Evolutionary conservation across 2,888 invertebrate genomes (phyloP).

Genomic region (Bombyx huttoni): DNA sequence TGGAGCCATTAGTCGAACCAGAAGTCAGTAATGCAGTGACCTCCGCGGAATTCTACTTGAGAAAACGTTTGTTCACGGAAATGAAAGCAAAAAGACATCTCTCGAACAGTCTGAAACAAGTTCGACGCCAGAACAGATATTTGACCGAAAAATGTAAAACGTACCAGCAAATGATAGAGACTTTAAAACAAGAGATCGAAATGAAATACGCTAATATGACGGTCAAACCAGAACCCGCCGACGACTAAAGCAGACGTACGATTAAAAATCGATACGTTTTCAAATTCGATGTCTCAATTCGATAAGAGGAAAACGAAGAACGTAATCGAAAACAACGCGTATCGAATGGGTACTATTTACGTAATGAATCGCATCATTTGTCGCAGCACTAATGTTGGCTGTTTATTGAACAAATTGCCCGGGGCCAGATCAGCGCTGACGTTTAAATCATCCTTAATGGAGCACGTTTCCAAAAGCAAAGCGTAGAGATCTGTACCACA

Average conservation of each 20-base stretch:
- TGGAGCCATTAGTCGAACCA: neutral
- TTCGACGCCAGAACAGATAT: neutral
- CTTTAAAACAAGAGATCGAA: neutral
- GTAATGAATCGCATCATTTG: constrained; percentile 29
- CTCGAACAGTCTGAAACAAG: neutral
- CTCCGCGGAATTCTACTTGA: neutral
- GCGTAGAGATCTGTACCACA: constrained; percentile 10
- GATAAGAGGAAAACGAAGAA: constrained; percentile 13
- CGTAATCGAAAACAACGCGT: constrained; percentile 45
- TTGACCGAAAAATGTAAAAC: neutral
- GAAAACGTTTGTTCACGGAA: neutral
- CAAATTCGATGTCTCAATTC: neutral
- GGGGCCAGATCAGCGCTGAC: constrained; percentile 41
- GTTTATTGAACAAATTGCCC: constrained; percentile 54
- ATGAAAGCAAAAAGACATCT: neutral
- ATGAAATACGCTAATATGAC: neutral
- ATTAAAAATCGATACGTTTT: neutral
- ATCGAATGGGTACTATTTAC: constrained; percentile 34
- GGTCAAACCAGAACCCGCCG: neutral
- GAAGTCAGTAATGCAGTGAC: neutral
- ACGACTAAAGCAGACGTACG: neutral
- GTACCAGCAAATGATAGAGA: neutral
- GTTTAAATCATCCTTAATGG: constrained; percentile 65
- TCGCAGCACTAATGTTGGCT: constrained; percentile 23
- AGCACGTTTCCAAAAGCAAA: constrained; percentile 52